phyloP scores from a whole-genome alignment of 1,140 invertebrate genomes.

The Heliconius eleuchia region DNA sequence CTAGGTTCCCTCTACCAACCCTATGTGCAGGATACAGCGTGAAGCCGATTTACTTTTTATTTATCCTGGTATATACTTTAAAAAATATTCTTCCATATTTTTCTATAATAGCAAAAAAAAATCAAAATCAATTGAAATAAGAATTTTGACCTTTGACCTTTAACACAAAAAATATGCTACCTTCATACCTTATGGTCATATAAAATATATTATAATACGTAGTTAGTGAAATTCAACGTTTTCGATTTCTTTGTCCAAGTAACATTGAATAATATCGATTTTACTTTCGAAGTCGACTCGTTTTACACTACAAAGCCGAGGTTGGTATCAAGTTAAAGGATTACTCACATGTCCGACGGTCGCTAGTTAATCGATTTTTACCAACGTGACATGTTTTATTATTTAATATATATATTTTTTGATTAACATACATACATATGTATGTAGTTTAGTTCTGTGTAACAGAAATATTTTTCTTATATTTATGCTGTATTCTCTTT shows the following conservation, averaged over 20 bases:
- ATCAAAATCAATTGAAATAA: neutral
- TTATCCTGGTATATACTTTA: too few relatives aligned
- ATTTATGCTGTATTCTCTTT: too few relatives aligned
- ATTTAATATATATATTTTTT: too few relatives aligned
- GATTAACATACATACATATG: too few relatives aligned
- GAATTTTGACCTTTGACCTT: neutral
- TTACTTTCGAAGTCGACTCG: constrained; percentile 58
- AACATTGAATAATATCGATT: constrained; percentile 49
- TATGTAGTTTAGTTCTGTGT: too few relatives aligned
- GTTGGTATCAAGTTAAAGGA: constrained; percentile 36
- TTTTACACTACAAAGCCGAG: constrained; percentile 55
- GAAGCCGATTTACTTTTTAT: too few relatives aligned
- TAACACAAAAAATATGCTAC: neutral
- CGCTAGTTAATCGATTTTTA: neutral
- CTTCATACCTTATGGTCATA: neutral
- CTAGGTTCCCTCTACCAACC: too few relatives aligned
- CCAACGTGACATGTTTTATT: neutral
- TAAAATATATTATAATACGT: neutral
- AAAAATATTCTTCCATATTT: too few relatives aligned
- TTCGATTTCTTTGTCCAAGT: constrained; percentile 55
- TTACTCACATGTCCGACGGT: neutral
- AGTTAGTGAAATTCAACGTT: constrained; percentile 27
- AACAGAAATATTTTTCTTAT: too few relatives aligned
- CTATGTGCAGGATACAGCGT: too few relatives aligned
- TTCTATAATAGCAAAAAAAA: too few relatives aligned